These are phyloP conservation scores for Bucorvus abyssinicus DNA, from an alignment of 2,797 vertebrate genomes.

Conservation along the genomic window DNA sequence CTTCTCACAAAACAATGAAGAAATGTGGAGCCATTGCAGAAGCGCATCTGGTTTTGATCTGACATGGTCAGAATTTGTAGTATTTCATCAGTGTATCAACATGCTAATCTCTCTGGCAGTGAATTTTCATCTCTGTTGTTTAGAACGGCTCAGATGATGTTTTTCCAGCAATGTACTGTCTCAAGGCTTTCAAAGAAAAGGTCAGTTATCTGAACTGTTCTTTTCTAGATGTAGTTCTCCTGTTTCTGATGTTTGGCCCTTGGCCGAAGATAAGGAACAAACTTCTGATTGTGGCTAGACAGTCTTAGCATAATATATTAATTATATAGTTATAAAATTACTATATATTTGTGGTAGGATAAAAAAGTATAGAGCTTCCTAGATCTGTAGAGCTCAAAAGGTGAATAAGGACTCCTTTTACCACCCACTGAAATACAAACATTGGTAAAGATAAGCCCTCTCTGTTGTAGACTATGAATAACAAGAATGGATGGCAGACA, in stretches of 20 bases:
- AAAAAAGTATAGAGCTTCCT: background rate
- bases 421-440: background rate
- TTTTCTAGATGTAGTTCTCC: background rate
- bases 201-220: background rate
- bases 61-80: background rate
- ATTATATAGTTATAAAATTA: background rate
- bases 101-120: background rate
- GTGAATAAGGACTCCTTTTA: background rate
- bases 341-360: background rate
- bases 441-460: accelerated
- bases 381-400: background rate
- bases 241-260: background rate
- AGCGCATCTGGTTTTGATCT: background rate
- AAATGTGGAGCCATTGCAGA: background rate
- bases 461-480: background rate
- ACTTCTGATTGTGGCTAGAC: background rate
- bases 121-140: background rate
- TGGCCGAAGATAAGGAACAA: background rate
- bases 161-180: background rate
- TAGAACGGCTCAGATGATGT: background rate
- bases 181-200: background rate
- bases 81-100: background rate
- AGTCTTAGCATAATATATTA: background rate
- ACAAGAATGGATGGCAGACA: background rate
- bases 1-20: background rate